Base-by-base conservation (phyloP, 2,113 vertebrate genomes). In the Peromyscus maniculatus region DNA sequence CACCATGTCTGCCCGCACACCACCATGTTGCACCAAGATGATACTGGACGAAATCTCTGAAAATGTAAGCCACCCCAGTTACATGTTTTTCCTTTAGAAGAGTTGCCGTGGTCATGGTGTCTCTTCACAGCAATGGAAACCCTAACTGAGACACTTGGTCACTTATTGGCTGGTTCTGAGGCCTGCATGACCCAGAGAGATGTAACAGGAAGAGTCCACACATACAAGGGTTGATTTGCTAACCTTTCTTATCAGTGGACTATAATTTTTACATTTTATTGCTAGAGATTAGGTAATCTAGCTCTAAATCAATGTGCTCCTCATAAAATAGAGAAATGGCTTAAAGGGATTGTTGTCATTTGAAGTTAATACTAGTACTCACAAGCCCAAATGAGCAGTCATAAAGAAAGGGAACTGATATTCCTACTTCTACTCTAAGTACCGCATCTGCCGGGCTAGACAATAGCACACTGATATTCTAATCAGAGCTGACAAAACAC, bases 321-420 rank as follows among this genome's bases (percentile, higher is more conserved):
- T 93, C 90, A 88, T 94, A 75, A 97, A 95, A 95, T 26, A 91
- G 91, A 94, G 36, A 88, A 92, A 80, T n/a, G 57, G 43, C 28
- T 83, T 96, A 64, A 80, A 59, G 89, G 55, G 31, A 84, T 79
- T 77, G 72, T 71, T 91, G 71, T 31, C 66, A 86, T 91, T 75
- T 95, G 91, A 95, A 67, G 93, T 64, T 91, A 84, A 86, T 52
- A 57, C 93, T 72, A 89, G 59, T 43, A 59, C 49, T 43, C 66
- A 71, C 13, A 26, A 86, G 80, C 52, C 82, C 79, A 82, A 86
- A 43, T 91, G 87, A 91, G 55, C 83, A 78, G 16, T 66, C n/a
- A 84, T 64, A 87, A 92, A 94, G 78, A 71, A 55, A 36, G 49
- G n/a, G 78, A 62, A 52, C 52, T 66, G 79, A 92, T 59, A 59